Evolutionary conservation across 2,113 vertebrate genomes (phyloP).

Genomic region (Hydropotes inermis): DNA sequence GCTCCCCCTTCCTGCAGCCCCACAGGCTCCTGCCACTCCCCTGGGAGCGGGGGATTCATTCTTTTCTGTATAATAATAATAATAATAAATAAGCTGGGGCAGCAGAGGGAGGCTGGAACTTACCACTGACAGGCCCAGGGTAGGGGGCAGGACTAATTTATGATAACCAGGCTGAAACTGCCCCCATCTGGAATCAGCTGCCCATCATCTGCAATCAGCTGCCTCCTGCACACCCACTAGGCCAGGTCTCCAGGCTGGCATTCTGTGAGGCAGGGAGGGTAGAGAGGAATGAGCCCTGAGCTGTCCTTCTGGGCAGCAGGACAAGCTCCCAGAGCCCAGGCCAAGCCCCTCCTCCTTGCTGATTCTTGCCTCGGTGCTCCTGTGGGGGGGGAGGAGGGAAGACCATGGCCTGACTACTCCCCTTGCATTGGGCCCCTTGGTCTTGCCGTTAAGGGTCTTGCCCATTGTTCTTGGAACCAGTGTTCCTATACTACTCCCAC

Average conservation of each 20-base stretch:
- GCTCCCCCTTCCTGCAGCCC: slow-evolving; percentile 69
- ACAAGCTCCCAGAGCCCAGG: background rate
- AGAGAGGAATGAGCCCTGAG: background rate
- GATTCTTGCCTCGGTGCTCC: no score
- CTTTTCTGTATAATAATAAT: slow-evolving; percentile 74
- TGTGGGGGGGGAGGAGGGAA: rapidly evolving
- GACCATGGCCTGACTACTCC: background rate
- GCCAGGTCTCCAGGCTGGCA: background rate
- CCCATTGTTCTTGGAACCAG: background rate
- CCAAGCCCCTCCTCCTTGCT: background rate
- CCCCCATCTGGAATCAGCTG: slow-evolving; percentile 67
- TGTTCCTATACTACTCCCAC: background rate
- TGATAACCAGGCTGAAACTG: slow-evolving; percentile 70
- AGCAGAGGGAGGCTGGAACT: slow-evolving; percentile 76
- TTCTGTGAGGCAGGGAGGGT: rapidly evolving
- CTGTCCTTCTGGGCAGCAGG: background rate
- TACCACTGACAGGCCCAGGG: slow-evolving; percentile 69
- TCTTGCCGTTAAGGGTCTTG: background rate
- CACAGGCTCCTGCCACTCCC: slow-evolving; percentile 34
- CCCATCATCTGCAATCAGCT: slow-evolving; percentile 66
- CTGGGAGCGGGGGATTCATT: slow-evolving; percentile 67
- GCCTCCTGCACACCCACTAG: slow-evolving; percentile 58
- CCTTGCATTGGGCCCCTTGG: background rate
- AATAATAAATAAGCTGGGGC: slow-evolving; percentile 74
- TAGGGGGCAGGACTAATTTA: slow-evolving; percentile 64